These are phyloP conservation scores for Isotomurus palustris DNA, from an alignment of 2,888 invertebrate species.

Conservation along the genomic window DNA sequence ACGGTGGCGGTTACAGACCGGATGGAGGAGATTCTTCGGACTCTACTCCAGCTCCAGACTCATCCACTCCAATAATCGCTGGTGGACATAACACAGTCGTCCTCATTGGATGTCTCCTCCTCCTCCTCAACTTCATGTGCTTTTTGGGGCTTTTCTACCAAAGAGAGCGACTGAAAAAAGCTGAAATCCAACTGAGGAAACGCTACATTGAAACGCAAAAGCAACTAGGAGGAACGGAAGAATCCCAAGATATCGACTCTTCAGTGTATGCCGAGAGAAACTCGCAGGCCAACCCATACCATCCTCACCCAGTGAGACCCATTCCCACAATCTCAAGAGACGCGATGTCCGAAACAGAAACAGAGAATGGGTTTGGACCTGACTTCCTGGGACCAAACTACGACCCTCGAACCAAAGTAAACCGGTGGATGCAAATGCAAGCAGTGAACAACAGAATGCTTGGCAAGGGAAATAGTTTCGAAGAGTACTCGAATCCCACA, in stretches of 20 bases:
- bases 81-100: constrained; percentile 38
- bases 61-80: constrained; percentile 11
- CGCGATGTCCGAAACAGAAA: constrained; percentile 44
- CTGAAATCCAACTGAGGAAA: constrained; percentile 35
- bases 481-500: constrained; percentile 10
- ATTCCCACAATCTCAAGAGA: constrained; percentile 12
- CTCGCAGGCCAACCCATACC: background rate
- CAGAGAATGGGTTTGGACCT: constrained; percentile 44
- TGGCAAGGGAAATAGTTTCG: constrained; percentile 20
- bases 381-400: constrained; percentile 44
- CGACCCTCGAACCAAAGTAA: constrained; percentile 44
- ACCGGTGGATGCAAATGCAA: constrained; percentile 44
- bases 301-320: background rate
- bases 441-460: constrained; percentile 16
- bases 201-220: constrained; percentile 22
- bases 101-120: constrained; percentile 38
- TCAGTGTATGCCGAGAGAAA: constrained; percentile 16
- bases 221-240: constrained; percentile 4
- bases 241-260: constrained; percentile 16
- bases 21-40: background rate
- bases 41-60: background rate
- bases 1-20: background rate
- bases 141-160: constrained; percentile 44
- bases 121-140: constrained; percentile 40
- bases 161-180: constrained; percentile 39